Base-by-base conservation (phyloP, 2,113 vertebrate species). In the Uria aalge region DNA sequence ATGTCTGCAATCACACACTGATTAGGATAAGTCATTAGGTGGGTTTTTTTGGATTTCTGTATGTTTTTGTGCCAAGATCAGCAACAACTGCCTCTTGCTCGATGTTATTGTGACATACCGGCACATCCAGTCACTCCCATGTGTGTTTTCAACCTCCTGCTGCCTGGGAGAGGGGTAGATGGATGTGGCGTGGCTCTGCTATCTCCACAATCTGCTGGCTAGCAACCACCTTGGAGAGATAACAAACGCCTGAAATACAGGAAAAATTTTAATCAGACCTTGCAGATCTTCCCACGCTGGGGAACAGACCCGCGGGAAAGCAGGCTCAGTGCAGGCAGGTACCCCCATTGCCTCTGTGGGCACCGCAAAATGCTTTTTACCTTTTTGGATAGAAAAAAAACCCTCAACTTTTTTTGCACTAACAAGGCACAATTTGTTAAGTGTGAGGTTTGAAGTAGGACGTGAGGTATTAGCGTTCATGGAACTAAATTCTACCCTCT, bases 361-460 rank as follows among this genome's bases (percentile, higher is more conserved):
- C 40, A 34, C 32, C 1, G 4, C 34, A 6, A 60, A 43, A 60
- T 11, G 0, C 45, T 72, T 82, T 20, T 18, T 22, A 75, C 17
- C 17, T 45, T 68, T 76, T 18, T 20, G 21, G 34, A 18, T 5
- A 45, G 36, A 4, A 34, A 63, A 63, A 62, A 73, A 50, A 34
- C 7, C 0, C 1, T 2, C 27, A 9, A 3, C 2, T 7, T 11
- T 21, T 40, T 29, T 67, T 15, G 8, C 15, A 9, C 48, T 47
- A 55, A 32, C 26, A 38, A 32, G 21, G 57, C 30, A 38, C 3
- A 34, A 12, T 53, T 64, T 56, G 19, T 52, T 36, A 79, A 76
- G 15, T 0, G 1, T 0, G 9, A 90, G 11, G 23, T 64, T 30
- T 73, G 67, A 56, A 88, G 64, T 4, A 22, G 43, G 16, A 40